A percentile compares a stretch with the other conserved stretches of the same genome.
Evolutionary conservation across 2,113 vertebrate genomes (phyloP).

Genomic region (Anolis sagrei): DNA sequence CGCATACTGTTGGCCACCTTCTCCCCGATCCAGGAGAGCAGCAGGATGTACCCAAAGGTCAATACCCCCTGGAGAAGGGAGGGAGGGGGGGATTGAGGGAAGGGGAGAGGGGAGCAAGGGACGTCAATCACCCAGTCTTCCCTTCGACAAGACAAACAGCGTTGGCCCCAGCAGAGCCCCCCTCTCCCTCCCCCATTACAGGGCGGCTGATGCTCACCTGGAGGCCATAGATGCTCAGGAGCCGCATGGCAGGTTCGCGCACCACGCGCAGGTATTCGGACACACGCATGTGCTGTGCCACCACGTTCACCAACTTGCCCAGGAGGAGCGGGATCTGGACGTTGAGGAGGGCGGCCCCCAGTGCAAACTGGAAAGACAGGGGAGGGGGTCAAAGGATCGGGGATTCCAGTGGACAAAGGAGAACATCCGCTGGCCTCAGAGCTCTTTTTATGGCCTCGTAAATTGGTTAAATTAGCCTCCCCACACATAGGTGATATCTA

Average conservation of each 20-base stretch:
- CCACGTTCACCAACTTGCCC: constrained; percentile 91
- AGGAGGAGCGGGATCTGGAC: constrained; percentile 90
- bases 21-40: constrained; percentile 89
- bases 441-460: no score
- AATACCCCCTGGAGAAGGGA: constrained; percentile 81
- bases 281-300: constrained; percentile 79
- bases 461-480: no score
- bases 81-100: no score
- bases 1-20: constrained; percentile 89
- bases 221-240: constrained; percentile 84
- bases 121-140: rapidly evolving
- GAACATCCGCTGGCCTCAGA: no score
- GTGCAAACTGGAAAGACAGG: constrained; percentile 79
- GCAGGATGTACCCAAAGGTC: constrained; percentile 90
- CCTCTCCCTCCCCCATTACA: neutral
- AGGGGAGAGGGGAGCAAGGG: no score
- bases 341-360: constrained; percentile 88
- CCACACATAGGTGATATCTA: no score
- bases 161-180: neutral
- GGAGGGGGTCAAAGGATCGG: no score
- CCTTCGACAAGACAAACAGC: no score
- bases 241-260: constrained; percentile 78
- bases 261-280: constrained; percentile 81
- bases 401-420: rapidly evolving
- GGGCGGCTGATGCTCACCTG: constrained; percentile 78